Conservation (phyloP, 2,888 invertebrate species). For the Drosophila helvetica region DNA sequence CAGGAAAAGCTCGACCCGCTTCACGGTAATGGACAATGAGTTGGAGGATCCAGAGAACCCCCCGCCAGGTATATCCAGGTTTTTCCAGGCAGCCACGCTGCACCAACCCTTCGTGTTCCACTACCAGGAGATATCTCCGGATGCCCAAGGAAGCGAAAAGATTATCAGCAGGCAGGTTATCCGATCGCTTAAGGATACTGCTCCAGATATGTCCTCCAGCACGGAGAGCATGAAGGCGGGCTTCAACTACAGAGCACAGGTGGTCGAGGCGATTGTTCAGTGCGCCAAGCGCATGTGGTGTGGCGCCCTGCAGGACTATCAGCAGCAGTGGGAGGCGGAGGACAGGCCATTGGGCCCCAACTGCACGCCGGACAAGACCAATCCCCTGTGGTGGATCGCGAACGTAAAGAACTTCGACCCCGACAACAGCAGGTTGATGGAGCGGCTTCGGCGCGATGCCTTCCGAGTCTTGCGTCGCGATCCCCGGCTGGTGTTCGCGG, state of each 20-base stretch:
- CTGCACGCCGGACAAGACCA: neutral
- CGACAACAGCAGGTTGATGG: slow-evolving; percentile 47
- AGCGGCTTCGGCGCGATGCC: slow-evolving; percentile 43
- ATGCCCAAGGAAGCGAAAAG: neutral
- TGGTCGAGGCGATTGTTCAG: slow-evolving; percentile 28
- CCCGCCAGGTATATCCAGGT: neutral
- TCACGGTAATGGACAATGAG: neutral
- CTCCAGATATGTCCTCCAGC: neutral
- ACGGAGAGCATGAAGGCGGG: neutral
- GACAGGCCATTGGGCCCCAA: neutral
- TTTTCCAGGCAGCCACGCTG: neutral
- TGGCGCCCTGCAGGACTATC: slow-evolving; percentile 9
- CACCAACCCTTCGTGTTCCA: slow-evolving; percentile 24
- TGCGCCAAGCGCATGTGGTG: slow-evolving; percentile 41
- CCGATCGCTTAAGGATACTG: neutral
- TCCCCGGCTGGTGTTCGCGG: slow-evolving; percentile 65
- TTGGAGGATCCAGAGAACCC: neutral
- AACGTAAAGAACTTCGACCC: slow-evolving; percentile 43
- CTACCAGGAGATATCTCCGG: slow-evolving; percentile 29
- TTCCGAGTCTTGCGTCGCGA: slow-evolving; percentile 51
- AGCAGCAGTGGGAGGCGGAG: neutral
- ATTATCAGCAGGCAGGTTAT: slow-evolving; percentile 22
- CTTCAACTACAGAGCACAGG: slow-evolving; percentile 2
- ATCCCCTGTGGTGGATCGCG: slow-evolving; percentile 5
- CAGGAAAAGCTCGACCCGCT: neutral